phyloP scores from a whole-genome alignment of 1,140 invertebrate genomes.

The Tetragonula clypearis region DNA sequence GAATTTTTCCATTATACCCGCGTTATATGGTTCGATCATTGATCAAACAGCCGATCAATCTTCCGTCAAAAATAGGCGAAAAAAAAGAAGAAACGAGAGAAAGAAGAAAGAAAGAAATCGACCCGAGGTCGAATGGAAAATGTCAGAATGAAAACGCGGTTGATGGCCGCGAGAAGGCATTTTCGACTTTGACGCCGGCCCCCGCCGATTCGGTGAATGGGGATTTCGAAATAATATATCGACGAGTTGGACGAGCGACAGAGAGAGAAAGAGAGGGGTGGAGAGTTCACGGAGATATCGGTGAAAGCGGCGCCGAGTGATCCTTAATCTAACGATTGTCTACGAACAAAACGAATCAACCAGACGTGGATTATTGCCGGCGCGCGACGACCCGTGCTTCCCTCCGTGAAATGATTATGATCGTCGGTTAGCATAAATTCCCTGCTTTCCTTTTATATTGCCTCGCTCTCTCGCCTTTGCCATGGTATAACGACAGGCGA shows the following conservation, averaged over 20 bases:
- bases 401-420: slow-evolving; percentile 45
- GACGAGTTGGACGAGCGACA: slow-evolving; percentile 35
- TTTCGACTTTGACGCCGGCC: neutral
- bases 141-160: slow-evolving; percentile 26
- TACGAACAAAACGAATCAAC: slow-evolving; percentile 32
- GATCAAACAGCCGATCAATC: slow-evolving; percentile 33
- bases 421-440: slow-evolving; percentile 41
- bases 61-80: too few relatives aligned
- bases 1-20: slow-evolving; percentile 39
- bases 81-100: too few relatives aligned
- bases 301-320: slow-evolving; percentile 42
- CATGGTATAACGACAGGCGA: slow-evolving; percentile 25
- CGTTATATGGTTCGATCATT: slow-evolving; percentile 18
- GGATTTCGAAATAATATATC: slow-evolving; percentile 43
- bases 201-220: neutral
- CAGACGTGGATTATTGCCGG: slow-evolving; percentile 19
- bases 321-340: slow-evolving; percentile 55
- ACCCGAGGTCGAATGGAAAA: slow-evolving; percentile 6
- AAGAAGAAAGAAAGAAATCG: neutral
- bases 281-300: slow-evolving; percentile 13
- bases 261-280: slow-evolving; percentile 34
- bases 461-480: neutral
- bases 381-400: slow-evolving; percentile 30
- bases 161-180: neutral
- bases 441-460: slow-evolving; percentile 8